Percentiles rank a stretch among this genome's conserved stretches.
phyloP scores from a whole-genome alignment of 2,888 invertebrate species.

The Pogonocherus hispidulus region DNA sequence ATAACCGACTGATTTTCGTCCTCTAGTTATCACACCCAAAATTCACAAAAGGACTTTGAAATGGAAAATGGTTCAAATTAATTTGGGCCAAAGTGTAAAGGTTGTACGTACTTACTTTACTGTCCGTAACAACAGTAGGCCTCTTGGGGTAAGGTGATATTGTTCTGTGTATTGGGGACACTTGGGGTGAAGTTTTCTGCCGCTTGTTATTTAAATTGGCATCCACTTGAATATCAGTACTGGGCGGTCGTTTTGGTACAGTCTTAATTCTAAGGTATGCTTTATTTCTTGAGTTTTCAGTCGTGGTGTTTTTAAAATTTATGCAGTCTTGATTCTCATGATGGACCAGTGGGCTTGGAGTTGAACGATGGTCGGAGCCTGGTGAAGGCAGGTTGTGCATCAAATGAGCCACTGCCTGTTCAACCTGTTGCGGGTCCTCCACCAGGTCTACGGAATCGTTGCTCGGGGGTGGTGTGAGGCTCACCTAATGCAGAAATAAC shows the following conservation, averaged over 20 bases:
- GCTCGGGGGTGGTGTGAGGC: slow-evolving; percentile 35
- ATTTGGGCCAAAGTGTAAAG: too few relatives aligned
- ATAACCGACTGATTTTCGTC: too few relatives aligned
- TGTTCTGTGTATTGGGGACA: slow-evolving; percentile 36
- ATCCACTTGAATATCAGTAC: slow-evolving; percentile 52
- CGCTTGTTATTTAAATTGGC: slow-evolving; percentile 56
- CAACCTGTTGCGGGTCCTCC: slow-evolving; percentile 80
- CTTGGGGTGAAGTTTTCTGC: slow-evolving; percentile 52
- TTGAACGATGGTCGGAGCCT: slow-evolving; percentile 57
- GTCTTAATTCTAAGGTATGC: slow-evolving; percentile 56
- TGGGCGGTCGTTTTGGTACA: slow-evolving; percentile 58
- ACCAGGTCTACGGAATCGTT: slow-evolving; percentile 69
- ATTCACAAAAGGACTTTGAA: too few relatives aligned
- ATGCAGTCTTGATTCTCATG: slow-evolving; percentile 65
- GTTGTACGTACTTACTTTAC: slow-evolving; percentile 41
- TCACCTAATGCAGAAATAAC: background rate
- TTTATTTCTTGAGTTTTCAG: slow-evolving; percentile 48
- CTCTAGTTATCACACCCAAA: too few relatives aligned
- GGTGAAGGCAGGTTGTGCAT: slow-evolving; percentile 72
- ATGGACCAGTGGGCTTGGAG: slow-evolving; percentile 48
- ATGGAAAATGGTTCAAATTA: too few relatives aligned
- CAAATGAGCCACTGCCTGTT: slow-evolving; percentile 81
- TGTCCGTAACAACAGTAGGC: slow-evolving; percentile 37
- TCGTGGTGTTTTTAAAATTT: slow-evolving; percentile 39
- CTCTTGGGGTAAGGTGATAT: slow-evolving; percentile 39